phyloP scores from a whole-genome alignment of 1,140 invertebrate genomes.

The Myzus persicae region DNA sequence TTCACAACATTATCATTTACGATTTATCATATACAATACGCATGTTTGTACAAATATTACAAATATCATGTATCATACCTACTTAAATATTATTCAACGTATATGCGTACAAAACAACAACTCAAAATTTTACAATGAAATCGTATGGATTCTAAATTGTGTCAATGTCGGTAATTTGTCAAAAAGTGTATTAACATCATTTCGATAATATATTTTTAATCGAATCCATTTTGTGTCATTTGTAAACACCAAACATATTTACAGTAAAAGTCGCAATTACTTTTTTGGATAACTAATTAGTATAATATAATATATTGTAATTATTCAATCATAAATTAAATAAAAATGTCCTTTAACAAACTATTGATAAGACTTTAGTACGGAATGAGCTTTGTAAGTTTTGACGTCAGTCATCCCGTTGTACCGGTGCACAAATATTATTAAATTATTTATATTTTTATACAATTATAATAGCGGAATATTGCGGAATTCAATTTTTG shows the following conservation, averaged over 20 bases:
- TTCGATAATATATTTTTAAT: neutral
- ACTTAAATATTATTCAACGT: neutral
- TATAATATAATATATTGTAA: neutral
- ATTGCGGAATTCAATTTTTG: neutral
- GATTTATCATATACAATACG: neutral
- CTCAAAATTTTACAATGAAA: neutral
- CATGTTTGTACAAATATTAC: neutral
- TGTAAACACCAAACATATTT: neutral
- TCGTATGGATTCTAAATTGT: neutral
- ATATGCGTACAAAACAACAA: neutral
- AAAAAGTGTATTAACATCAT: neutral
- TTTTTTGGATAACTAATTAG: neutral
- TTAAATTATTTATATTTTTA: slow-evolving; percentile 9
- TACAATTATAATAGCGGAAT: no score
- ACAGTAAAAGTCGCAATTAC: neutral
- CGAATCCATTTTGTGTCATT: neutral
- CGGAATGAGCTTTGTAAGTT: neutral
- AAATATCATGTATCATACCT: neutral
- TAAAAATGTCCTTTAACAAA: neutral
- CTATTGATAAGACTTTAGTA: neutral
- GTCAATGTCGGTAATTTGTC: neutral
- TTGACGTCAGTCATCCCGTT: neutral
- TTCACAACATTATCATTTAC: neutral
- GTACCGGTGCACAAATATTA: neutral
- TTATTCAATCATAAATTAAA: neutral